Conservation (phyloP, 2,797 vertebrate species). For the Bryconaethiops microstoma region DNA sequence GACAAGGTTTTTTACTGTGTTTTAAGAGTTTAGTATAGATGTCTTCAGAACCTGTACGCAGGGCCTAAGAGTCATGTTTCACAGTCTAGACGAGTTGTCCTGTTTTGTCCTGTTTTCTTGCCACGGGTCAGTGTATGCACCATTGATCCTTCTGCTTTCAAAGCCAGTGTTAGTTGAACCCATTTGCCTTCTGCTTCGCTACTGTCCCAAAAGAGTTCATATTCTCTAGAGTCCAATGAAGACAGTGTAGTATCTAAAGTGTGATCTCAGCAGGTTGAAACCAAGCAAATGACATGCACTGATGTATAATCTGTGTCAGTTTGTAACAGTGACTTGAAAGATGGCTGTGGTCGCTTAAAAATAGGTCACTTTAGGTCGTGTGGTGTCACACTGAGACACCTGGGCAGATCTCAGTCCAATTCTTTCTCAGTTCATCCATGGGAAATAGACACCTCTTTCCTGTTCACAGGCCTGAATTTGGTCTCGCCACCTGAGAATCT, state of each 20-base stretch:
- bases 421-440: slow-evolving; percentile 62
- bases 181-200: not conserved
- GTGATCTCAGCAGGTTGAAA: not conserved
- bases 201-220: not conserved
- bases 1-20: not conserved
- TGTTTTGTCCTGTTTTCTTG: slow-evolving; percentile 37
- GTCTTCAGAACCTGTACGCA: not conserved
- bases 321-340: not conserved
- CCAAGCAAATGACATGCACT: not conserved
- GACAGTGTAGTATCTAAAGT: slow-evolving; percentile 1
- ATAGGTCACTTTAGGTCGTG: slow-evolving; percentile 58
- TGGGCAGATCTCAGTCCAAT: slow-evolving; percentile 62
- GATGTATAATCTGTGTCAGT: not conserved
- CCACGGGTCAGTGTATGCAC: slow-evolving; percentile 16
- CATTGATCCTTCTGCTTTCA: slow-evolving; percentile 29
- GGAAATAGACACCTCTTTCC: slow-evolving; percentile 57
- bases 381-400: slow-evolving; percentile 63
- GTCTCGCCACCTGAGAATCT: slow-evolving; percentile 65
- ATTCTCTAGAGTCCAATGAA: not conserved
- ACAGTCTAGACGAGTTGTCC: slow-evolving; percentile 57
- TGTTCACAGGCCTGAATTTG: slow-evolving; percentile 50
- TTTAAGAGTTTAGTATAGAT: not conserved
- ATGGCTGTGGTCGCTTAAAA: slow-evolving; percentile 49
- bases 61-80: slow-evolving; percentile 48
- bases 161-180: not conserved